Evolutionary conservation across 2,797 vertebrate species (phyloP).

Genomic region (Peromyscus aztecus): DNA sequence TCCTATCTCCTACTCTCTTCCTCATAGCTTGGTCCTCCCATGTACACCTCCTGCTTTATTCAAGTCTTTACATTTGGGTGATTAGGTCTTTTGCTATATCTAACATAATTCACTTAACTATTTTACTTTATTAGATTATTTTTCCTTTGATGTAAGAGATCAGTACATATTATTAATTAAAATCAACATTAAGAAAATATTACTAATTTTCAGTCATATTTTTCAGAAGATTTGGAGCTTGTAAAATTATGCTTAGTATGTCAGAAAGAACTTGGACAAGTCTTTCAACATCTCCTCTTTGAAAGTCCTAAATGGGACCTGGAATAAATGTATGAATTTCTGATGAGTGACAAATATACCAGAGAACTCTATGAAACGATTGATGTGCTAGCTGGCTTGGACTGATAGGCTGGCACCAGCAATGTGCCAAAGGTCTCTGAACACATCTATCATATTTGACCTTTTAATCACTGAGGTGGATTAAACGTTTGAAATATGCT

Average conservation of each 20-base stretch:
- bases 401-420: background rate
- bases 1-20: background rate
- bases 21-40: background rate
- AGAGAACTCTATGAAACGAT: background rate
- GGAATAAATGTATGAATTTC: background rate
- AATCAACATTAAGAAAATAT: background rate
- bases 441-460: background rate
- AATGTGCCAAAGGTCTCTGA: background rate
- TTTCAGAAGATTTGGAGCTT: background rate
- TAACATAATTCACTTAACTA: background rate
- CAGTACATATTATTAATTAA: background rate
- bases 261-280: background rate
- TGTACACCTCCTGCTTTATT: background rate
- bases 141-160: background rate
- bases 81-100: background rate
- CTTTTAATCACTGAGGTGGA: slow-evolving; percentile 37
- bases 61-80: background rate
- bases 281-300: background rate
- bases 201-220: background rate
- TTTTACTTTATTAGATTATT: background rate
- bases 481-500: slow-evolving; percentile 36
- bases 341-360: background rate
- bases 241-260: background rate
- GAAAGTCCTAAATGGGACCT: background rate
- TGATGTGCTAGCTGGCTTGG: background rate